phyloP scores from a whole-genome alignment of 2,888 invertebrate genomes.

The Bugulina stolonifera region DNA sequence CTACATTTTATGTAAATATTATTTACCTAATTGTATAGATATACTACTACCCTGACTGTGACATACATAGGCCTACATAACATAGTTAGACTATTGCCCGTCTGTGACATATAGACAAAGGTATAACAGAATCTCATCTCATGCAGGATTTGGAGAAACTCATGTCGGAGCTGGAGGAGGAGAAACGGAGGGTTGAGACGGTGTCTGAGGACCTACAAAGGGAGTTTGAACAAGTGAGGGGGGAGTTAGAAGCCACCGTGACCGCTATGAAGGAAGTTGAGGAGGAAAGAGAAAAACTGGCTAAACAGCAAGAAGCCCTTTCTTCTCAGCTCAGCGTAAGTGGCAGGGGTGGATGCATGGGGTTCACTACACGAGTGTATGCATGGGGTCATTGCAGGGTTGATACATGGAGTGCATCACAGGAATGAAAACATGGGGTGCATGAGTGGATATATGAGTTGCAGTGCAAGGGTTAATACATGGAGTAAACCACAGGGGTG shows the following conservation, averaged over 20 bases:
- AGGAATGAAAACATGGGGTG: too few species aligned
- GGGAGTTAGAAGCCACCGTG: slow-evolving; percentile 53
- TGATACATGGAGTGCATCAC: too few species aligned
- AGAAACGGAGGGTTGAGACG: slow-evolving; percentile 51
- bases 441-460: too few species aligned
- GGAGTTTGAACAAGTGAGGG: slow-evolving; percentile 49
- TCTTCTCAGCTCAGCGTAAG: neutral
- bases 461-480: too few species aligned
- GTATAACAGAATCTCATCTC: slow-evolving; percentile 20
- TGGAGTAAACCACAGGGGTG: too few species aligned
- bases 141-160: slow-evolving; percentile 49
- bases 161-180: slow-evolving; percentile 53
- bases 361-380: too few species aligned
- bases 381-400: too few species aligned
- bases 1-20: too few species aligned
- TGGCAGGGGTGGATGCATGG: too few species aligned
- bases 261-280: slow-evolving; percentile 48
- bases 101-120: neutral
- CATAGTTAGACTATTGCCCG: neutral
- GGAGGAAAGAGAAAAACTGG: slow-evolving; percentile 42
- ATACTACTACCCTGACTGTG: too few species aligned
- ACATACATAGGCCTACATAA: neutral
- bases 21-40: too few species aligned
- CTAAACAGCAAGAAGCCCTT: slow-evolving; percentile 25
- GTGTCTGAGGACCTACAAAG: slow-evolving; percentile 52